Conservation (phyloP, 2,797 vertebrate species). For the Sebastes hubbsi region DNA sequence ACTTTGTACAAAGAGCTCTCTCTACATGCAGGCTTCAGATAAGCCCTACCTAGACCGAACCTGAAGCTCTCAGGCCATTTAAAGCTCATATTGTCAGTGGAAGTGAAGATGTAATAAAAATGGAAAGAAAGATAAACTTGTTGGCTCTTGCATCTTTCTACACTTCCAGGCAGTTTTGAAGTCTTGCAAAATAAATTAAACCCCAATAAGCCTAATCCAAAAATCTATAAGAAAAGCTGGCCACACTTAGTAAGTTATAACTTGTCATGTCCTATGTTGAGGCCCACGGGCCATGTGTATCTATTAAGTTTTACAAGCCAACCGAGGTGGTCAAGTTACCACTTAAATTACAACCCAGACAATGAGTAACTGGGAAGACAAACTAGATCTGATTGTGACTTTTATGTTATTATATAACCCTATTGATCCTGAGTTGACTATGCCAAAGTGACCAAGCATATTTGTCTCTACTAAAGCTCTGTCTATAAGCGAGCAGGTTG, state of each 20-base stretch:
- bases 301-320: conserved; percentile 2
- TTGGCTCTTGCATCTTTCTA: not conserved
- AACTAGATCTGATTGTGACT: not conserved
- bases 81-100: conserved; percentile 9
- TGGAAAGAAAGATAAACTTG: not conserved
- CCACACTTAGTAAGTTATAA: not conserved
- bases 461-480: conserved; percentile 2
- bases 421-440: not conserved
- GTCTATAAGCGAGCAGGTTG: not conserved
- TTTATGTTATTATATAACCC: not conserved
- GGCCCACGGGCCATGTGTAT: not conserved
- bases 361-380: not conserved
- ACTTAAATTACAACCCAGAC: conserved; percentile 5
- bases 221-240: not conserved
- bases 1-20: conserved; percentile 88
- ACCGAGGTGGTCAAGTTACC: conserved; percentile 3
- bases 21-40: conserved; percentile 84
- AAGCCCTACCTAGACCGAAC: conserved; percentile 45
- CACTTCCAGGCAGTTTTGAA: not conserved
- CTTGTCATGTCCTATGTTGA: not conserved
- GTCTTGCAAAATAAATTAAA: not conserved
- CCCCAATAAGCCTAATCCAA: not conserved
- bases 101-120: conserved; percentile 28
- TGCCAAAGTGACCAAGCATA: not conserved
- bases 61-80: conserved; percentile 39